Conservation (phyloP, 2,797 vertebrate genomes). For the Characodon lateralis region DNA sequence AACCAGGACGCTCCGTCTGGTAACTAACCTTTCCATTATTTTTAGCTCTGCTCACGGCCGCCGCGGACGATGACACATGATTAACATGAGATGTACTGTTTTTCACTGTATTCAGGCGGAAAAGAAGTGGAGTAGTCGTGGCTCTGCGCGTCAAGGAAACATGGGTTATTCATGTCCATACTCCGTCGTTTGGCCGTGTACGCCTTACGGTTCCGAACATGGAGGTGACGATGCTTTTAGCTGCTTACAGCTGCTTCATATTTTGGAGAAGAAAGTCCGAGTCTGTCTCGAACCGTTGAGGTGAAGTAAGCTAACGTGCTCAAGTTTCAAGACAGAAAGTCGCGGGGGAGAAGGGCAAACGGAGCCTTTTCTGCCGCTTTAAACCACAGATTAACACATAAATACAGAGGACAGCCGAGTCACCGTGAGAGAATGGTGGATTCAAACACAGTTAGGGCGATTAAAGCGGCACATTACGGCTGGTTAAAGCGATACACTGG, state of each 20-base stretch:
- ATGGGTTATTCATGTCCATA: not conserved
- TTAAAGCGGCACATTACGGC: constrained; percentile 22
- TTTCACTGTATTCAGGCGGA: constrained; percentile 17
- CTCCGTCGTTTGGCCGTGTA: not conserved
- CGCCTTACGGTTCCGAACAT: not conserved
- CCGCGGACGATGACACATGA: constrained; percentile 48
- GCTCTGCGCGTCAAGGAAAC: constrained; percentile 28
- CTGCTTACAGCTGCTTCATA: constrained; percentile 23
- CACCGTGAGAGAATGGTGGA: constrained; percentile 10
- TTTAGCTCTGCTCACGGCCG: constrained; percentile 13
- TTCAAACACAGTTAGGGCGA: constrained; percentile 11
- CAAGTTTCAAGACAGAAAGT: constrained; percentile 20
- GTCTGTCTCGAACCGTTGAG: constrained; percentile 5
- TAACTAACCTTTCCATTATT: constrained; percentile 45
- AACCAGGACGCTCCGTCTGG: constrained; percentile 64
- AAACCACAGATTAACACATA: not conserved
- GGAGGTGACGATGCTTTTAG: constrained; percentile 12
- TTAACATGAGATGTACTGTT: constrained; percentile 36
- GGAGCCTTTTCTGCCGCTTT: not conserved
- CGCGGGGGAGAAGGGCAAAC: constrained; percentile 5
- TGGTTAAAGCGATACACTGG: constrained; percentile 36
- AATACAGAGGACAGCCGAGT: constrained; percentile 36
- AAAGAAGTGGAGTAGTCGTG: constrained; percentile 37
- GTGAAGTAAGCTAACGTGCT: constrained; percentile 38
- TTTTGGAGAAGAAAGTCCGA: constrained; percentile 26